Evolutionary conservation across 2,113 vertebrate genomes (phyloP), one percentile per base, ranked within the genome.

Genomic region (Nipponia nippon): DNA sequence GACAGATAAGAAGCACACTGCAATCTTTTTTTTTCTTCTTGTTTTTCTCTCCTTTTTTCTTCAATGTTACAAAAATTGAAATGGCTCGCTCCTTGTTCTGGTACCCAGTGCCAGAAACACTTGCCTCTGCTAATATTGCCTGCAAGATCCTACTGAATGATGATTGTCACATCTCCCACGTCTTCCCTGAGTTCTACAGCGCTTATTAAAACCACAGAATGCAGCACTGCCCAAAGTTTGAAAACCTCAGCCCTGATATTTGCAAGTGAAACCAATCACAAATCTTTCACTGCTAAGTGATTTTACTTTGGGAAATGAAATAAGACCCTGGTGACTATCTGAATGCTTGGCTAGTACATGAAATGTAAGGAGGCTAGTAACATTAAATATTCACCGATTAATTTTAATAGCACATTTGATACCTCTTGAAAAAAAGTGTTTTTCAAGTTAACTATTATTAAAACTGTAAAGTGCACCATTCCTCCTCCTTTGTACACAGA

Each of bases 151-250:
- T 34, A 10, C 49, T 36, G n/a, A 53, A 6, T 0, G 22, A 17
- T 1, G 19, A 12, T 56, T 66, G 44, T 1, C 4, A 0, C 2
- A 2, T 1, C 61, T 52, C 38, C 62, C 49, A 23, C 0, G 7
- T 12, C 85, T 53, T 11, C 40, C 18, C 3, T 0, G 1, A 69
- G 22, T 25, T 42, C 59, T 27, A 6, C 72, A 38, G 22, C 0
- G 19, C 58, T 81, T 46, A 69, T 17, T 59, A 65, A 67, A 83
- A 21, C 17, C 49, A 63, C 49, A 40, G 27, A 38, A 46, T 0
- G 11, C 50, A 38, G 56, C 21, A 6, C 34, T 13, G 56, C 42
- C 69, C 0, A 0, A 38, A 20, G n/a, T 5, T 1, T 27, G 44
- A 65, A 80, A 82, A 69, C 53, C 36, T 84, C 67, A 77, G 53